These are phyloP conservation scores for Vanacampus margaritifer DNA, from an alignment of 2,113 vertebrate genomes.

Conservation along the genomic window DNA sequence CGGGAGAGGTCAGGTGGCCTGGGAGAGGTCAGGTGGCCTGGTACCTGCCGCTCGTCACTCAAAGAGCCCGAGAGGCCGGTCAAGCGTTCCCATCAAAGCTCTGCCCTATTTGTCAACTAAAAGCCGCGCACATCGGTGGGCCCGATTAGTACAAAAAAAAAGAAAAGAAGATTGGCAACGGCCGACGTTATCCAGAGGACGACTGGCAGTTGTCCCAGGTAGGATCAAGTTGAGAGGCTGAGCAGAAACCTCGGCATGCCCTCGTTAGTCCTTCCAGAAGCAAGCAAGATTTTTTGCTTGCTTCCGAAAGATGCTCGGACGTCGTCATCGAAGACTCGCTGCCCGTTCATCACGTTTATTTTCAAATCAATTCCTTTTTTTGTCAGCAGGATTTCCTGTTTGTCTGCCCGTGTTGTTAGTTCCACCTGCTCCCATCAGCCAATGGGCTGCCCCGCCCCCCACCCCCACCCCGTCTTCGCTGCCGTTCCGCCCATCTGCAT, in stretches of 20 bases:
- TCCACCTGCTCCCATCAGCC: neutral
- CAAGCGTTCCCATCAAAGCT: neutral
- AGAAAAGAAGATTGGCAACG: slow-evolving; percentile 26
- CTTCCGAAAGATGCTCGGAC: no score
- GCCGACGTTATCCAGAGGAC: slow-evolving; percentile 37
- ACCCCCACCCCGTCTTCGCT: neutral
- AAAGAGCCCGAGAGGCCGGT: slow-evolving; percentile 7
- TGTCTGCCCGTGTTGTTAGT: neutral
- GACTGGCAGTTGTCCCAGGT: slow-evolving; percentile 42
- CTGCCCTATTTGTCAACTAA: slow-evolving; percentile 27
- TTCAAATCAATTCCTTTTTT: no score
- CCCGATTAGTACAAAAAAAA: slow-evolving; percentile 27
- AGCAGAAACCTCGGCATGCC: neutral
- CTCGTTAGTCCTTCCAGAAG: neutral
- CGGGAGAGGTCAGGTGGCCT: no score
- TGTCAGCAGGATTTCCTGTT: neutral
- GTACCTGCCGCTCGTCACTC: no score
- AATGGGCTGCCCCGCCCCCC: no score
- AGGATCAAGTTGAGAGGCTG: slow-evolving; percentile 4
- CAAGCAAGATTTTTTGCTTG: no score
- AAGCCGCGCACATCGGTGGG: slow-evolving; percentile 30
- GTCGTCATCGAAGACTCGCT: no score
- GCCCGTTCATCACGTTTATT: no score
- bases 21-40: no score
- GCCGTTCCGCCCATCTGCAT: neutral